These are phyloP conservation scores for Acrossocheilus wenchowensis DNA, from an alignment of 2,797 vertebrate genomes.

Conservation along the genomic window DNA sequence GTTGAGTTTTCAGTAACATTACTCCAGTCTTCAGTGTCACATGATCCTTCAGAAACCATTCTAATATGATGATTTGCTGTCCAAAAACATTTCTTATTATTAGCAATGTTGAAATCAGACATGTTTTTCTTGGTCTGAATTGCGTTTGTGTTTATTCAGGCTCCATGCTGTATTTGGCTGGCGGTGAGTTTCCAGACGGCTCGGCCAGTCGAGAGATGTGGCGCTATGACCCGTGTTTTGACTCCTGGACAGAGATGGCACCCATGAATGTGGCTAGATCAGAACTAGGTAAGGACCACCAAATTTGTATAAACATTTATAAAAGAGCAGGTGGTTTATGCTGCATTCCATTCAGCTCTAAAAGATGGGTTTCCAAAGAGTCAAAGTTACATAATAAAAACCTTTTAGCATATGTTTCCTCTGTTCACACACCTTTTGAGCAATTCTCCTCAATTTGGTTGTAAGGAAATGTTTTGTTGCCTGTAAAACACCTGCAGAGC, in stretches of 20 bases:
- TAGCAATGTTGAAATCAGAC: background rate
- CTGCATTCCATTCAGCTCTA: background rate
- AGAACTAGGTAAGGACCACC: slow-evolving; percentile 73
- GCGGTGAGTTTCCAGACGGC: slow-evolving; percentile 84
- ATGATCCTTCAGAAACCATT: background rate
- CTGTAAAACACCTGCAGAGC: background rate
- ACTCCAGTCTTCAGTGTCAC: background rate
- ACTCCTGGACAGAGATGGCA: slow-evolving; percentile 85
- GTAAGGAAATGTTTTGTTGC: background rate
- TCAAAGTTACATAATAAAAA: background rate
- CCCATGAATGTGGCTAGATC: slow-evolving; percentile 85
- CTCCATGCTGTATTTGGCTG: slow-evolving; percentile 80
- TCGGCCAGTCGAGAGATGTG: slow-evolving; percentile 85
- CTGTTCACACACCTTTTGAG: background rate
- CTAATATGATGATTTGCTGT: background rate
- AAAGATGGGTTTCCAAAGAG: background rate
- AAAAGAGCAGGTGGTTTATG: background rate
- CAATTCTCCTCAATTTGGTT: background rate
- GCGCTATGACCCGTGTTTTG: slow-evolving; percentile 84
- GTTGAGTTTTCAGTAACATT: background rate
- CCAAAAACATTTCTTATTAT: background rate
- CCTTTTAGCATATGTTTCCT: background rate
- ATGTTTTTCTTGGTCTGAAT: background rate
- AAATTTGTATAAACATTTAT: background rate
- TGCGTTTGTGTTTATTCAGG: slow-evolving; percentile 63